phyloP scores from a whole-genome alignment of 1,140 invertebrate genomes.

The Dendroctonus ponderosae region DNA sequence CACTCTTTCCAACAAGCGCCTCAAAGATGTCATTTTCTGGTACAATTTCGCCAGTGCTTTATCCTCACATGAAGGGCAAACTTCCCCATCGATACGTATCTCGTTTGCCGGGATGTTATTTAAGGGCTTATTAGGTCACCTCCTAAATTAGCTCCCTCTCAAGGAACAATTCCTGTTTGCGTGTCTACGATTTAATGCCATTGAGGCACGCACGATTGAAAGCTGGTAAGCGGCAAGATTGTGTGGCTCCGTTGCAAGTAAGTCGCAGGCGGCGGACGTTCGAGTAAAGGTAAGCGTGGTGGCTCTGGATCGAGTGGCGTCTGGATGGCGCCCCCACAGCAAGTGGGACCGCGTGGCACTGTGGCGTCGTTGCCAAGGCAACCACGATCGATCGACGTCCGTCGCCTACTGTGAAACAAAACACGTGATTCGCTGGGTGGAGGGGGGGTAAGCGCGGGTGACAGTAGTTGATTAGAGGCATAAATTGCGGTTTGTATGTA shows the following conservation, averaged over 20 bases:
- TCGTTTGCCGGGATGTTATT: not conserved
- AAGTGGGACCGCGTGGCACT: constrained; percentile 38
- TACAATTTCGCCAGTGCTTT: no score
- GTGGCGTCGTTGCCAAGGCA: constrained; percentile 40
- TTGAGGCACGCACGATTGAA: no score
- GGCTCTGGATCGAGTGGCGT: not conserved
- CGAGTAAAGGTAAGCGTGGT: no score
- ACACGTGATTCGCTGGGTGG: constrained; percentile 13
- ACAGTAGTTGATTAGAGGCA: constrained; percentile 26
- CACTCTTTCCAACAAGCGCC: no score
- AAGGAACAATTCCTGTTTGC: constrained; percentile 6
- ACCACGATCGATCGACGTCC: constrained; percentile 25
- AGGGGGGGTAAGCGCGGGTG: not conserved
- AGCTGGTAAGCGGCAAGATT: no score
- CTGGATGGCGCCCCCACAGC: constrained; percentile 38
- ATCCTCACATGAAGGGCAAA: no score
- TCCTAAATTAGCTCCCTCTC: constrained; percentile 5
- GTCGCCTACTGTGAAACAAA: not conserved
- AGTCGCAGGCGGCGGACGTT: no score
- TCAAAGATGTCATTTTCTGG: no score
- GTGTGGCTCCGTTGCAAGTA: no score
- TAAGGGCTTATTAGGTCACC: constrained; percentile 3
- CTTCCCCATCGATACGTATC: not conserved
- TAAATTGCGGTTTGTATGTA: constrained; percentile 25
- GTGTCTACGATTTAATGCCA: not conserved